Percentiles rank a stretch among this genome's conserved stretches.
These are phyloP conservation scores for Lycocorax pyrrhopterus DNA, from an alignment of 2,113 vertebrate species.

Conservation along the genomic window DNA sequence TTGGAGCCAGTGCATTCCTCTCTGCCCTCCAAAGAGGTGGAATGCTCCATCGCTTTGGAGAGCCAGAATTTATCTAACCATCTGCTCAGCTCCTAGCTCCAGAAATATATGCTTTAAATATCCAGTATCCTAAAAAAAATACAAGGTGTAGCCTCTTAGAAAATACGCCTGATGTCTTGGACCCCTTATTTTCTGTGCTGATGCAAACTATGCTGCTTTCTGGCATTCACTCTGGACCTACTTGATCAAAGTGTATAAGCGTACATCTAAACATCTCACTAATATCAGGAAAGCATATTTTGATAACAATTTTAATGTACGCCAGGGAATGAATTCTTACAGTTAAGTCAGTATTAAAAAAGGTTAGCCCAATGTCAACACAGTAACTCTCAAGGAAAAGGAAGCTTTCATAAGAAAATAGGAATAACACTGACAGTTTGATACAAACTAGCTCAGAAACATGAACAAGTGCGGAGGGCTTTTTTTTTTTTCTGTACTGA, in stretches of 20 bases:
- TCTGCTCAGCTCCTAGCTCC: not conserved
- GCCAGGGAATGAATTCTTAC: not conserved
- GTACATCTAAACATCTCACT: not conserved
- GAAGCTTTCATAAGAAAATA: not conserved
- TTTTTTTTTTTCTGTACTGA: not conserved
- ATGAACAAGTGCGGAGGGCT: not conserved
- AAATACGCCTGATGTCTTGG: not conserved
- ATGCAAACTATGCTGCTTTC: not conserved
- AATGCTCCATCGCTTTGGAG: not conserved
- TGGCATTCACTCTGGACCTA: not conserved
- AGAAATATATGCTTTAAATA: not conserved
- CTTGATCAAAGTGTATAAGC: not conserved
- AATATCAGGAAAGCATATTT: not conserved
- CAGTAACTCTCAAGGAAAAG: not conserved
- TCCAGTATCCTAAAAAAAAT: not conserved
- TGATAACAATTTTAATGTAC: not conserved
- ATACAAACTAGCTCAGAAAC: not conserved
- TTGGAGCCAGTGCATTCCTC: not conserved
- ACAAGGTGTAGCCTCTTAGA: not conserved
- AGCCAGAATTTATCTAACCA: not conserved
- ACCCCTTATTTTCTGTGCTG: not conserved
- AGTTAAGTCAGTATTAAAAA: not conserved
- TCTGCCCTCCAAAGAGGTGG: not conserved
- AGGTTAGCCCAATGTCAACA: not conserved
- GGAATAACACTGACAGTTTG: not conserved